A percentile compares a stretch with the other conserved stretches of the same genome.
phyloP scores from a whole-genome alignment of 2,888 invertebrate genomes.

The Calliphora vomitoria region DNA sequence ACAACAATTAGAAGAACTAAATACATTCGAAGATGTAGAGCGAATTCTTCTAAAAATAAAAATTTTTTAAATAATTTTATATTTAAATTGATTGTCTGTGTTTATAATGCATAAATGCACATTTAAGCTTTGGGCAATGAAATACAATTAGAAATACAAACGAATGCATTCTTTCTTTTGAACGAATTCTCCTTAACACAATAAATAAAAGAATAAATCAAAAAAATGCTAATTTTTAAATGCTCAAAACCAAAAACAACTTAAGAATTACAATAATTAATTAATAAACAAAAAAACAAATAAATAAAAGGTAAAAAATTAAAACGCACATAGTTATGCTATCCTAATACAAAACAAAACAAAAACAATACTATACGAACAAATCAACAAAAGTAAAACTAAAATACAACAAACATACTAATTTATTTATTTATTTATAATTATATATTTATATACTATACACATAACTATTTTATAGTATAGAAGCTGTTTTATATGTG shows the following conservation, averaged over 20 bases:
- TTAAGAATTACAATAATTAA: slow-evolving; percentile 18
- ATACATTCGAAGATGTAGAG: too few species aligned
- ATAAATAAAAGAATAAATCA: too few species aligned
- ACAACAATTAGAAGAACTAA: too few species aligned
- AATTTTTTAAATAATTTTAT: too few species aligned
- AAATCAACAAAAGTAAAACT: slow-evolving; percentile 28
- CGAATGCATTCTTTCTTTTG: slow-evolving; percentile 29
- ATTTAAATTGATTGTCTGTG: too few species aligned
- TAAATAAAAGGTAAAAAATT: slow-evolving; percentile 36
- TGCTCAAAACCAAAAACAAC: slow-evolving; percentile 35
- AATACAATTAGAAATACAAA: not conserved
- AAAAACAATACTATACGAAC: slow-evolving; percentile 24
- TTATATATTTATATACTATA: slow-evolving; percentile 54
- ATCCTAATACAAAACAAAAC: slow-evolving; percentile 58
- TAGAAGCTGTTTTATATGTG: slow-evolving; percentile 70
- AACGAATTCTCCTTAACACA: too few species aligned
- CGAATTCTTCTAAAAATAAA: too few species aligned
- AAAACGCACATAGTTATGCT: slow-evolving; percentile 74
- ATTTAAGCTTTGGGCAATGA: too few species aligned
- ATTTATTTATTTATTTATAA: slow-evolving; percentile 30
- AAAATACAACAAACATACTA: slow-evolving; percentile 5
- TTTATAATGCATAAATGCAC: too few species aligned
- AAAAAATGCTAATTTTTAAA: slow-evolving; percentile 1
- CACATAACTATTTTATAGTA: slow-evolving; percentile 60
- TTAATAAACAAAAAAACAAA: slow-evolving; percentile 1